Evolutionary conservation across 2,888 invertebrate species (phyloP).

Genomic region (Caenorhabditis panamensis): DNA sequence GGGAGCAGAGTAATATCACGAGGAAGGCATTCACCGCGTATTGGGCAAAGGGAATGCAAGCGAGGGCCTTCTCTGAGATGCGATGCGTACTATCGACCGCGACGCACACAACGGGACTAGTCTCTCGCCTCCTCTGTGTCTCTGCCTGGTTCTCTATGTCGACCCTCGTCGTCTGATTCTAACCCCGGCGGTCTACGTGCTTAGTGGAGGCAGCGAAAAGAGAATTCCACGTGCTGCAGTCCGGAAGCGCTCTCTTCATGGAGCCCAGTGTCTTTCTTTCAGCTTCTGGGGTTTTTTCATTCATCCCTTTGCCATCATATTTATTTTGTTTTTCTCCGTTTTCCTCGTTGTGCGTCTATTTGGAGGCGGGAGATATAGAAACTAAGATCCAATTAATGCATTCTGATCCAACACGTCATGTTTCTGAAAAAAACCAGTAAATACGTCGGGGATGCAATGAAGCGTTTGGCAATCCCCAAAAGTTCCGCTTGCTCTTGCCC

Average conservation of each 20-base stretch:
- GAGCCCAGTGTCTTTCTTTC: neutral
- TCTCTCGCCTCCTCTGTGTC: slow-evolving; percentile 28
- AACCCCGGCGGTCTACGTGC: neutral
- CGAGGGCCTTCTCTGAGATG: slow-evolving; percentile 36
- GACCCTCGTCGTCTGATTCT: slow-evolving; percentile 14
- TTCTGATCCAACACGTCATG: no score
- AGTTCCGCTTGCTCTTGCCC: neutral
- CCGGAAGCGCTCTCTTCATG: neutral
- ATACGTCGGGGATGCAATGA: no score
- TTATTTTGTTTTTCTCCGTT: neutral
- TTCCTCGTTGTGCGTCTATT: neutral
- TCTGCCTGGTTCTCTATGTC: slow-evolving; percentile 1
- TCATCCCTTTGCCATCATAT: neutral
- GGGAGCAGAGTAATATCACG: slow-evolving; percentile 51
- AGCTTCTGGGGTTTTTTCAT: neutral
- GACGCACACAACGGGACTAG: slow-evolving; percentile 44
- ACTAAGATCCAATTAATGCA: neutral
- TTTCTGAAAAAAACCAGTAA: no score
- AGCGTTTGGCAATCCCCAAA: neutral
- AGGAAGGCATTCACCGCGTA: slow-evolving; percentile 25
- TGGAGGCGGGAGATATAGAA: neutral
- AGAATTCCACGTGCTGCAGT: neutral
- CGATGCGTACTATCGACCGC: slow-evolving; percentile 55
- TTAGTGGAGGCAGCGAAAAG: neutral
- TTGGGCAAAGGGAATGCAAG: slow-evolving; percentile 12